Conservation (phyloP, 2,797 vertebrate species). For the Mus spretus region DNA sequence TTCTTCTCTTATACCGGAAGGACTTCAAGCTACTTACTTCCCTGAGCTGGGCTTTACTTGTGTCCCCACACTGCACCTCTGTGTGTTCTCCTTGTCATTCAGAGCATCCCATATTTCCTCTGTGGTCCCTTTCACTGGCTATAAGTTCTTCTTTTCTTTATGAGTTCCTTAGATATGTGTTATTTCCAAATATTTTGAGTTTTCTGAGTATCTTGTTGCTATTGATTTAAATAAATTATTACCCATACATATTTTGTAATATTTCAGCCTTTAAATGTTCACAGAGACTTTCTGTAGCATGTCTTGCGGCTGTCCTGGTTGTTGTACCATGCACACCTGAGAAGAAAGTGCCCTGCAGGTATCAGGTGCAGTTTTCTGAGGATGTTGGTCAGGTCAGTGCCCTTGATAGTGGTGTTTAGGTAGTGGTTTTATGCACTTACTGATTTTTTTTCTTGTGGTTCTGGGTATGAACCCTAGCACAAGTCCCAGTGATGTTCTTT, state of each 20-base stretch:
- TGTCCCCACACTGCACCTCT: not conserved
- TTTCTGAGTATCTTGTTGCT: not conserved
- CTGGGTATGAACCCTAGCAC: not conserved
- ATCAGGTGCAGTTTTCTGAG: too few species aligned
- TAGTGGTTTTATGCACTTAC: not conserved
- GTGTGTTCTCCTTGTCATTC: conserved; percentile 3
- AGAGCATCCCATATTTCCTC: not conserved
- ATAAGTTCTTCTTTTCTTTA: not conserved
- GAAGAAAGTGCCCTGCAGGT: not conserved
- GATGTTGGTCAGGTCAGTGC: not conserved
- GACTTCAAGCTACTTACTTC: not conserved
- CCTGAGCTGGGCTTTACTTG: not conserved
- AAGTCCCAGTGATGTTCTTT: not conserved
- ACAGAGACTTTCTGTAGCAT: not conserved
- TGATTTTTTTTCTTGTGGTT: not conserved
- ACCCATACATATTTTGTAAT: not conserved
- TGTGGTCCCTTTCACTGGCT: not conserved
- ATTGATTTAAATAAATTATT: conserved; percentile 39
- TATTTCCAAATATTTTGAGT: conserved; percentile 29
- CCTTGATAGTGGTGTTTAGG: not conserved
- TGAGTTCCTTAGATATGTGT: not conserved
- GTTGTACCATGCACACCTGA: too few species aligned
- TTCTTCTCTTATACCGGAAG: conserved; percentile 5
- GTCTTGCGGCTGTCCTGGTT: not conserved
- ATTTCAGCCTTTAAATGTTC: not conserved